Base-by-base conservation (phyloP, 1,140 invertebrate species). In the Probaryconus sp. region DNA sequence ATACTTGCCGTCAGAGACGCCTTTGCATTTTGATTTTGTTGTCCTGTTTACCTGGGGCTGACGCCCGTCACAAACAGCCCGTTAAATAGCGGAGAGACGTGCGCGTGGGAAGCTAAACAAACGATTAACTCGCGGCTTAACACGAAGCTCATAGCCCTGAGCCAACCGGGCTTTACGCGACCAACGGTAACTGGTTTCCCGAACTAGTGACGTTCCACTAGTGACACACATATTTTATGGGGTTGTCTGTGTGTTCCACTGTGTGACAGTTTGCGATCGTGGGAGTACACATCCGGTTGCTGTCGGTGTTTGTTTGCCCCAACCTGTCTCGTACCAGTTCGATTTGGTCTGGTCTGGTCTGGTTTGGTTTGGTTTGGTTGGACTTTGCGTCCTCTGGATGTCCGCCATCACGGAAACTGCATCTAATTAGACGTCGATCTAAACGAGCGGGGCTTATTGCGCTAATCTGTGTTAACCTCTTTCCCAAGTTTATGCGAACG, bases 51-150 rank as follows among this genome's bases (percentile, higher is more conserved):
- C 71, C 70, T 76, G 75, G 65, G 43, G 70, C 14, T 75, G 70
- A 78, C 71, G 79, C 47, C 60, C 60, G 65, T 71, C 58, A 38
- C 43, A 75, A 77, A 67, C 76, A 77, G 75, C 55, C 71, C 78
- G 71, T 76, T 82, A 82, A 82, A 82, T 79, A 79, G 60, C 79
- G 63, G 74, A 76, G 53, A n/a, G n/a, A n/a, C 43, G 45, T 47
- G 73, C 74, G 61, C 42, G 48, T 51, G 60, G 31, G 51, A 53
- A 37, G 76, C 77, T 80, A 77, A 81, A 79, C 79, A 79, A 82
- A 83, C 81, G 79, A 83, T 84, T 82, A 83, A 80, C 79, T 79
- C 77, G 51, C 69, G 58, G 77, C 77, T 84, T 78, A 83, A 82
- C 79, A 58, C 72, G 72, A 42, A 80, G 79, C 74, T 81, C 79